Conservation (phyloP, 2,888 invertebrate genomes). For the Desoria tigrina region DNA sequence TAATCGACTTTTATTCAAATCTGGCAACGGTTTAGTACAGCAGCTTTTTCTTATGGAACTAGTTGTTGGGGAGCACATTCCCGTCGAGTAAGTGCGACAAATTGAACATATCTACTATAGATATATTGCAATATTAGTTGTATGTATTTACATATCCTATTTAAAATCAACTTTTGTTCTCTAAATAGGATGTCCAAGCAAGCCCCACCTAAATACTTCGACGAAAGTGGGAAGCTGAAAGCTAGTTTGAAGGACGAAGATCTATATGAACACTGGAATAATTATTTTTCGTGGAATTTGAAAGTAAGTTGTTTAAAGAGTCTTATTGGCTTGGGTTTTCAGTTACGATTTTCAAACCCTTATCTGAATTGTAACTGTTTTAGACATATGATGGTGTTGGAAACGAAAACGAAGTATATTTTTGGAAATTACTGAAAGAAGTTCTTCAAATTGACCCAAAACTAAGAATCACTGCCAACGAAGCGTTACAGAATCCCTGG, state of each 20-base stretch:
- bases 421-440: too few species aligned
- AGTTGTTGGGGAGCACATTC: neutral
- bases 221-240: neutral
- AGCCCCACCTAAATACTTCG: neutral
- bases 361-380: too few species aligned
- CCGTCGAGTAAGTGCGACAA: neutral
- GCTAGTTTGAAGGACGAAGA: neutral
- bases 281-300: too few species aligned
- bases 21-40: conserved; percentile 7
- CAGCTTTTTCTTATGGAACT: conserved; percentile 10
- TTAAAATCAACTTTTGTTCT: neutral
- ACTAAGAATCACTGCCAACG: too few species aligned
- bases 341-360: too few species aligned
- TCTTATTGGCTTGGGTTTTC: too few species aligned
- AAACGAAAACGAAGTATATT: too few species aligned
- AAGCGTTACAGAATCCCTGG: too few species aligned
- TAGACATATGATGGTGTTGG: too few species aligned
- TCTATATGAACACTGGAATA: too few species aligned
- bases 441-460: too few species aligned
- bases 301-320: too few species aligned
- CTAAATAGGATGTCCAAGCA: neutral
- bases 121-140: neutral
- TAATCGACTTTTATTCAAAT: conserved; percentile 6
- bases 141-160: neutral
- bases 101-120: neutral